Base-by-base conservation (phyloP, 2,113 vertebrate species). In the Diadophis punctatus region DNA sequence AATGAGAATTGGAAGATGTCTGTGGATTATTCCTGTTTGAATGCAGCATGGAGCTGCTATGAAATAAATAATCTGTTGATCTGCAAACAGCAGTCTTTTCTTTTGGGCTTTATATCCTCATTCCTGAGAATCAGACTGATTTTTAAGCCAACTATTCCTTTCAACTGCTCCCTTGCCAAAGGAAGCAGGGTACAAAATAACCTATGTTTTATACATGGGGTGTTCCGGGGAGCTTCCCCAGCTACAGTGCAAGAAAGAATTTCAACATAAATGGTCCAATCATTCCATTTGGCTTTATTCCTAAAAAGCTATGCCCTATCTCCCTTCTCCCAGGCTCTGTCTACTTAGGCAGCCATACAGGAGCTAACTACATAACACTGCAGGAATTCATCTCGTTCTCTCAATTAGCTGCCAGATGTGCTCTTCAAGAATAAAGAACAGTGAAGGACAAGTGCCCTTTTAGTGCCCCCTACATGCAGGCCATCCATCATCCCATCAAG, bases 401-500 rank as follows among this genome's bases (percentile, higher is more conserved):
- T 60, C n/a, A 27, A 48, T 20, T 60, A 30, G 53, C 85, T 93
- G 90, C 85, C 92, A 93, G 85, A 88, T 52, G 51, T 88, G 89
- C 90, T 25, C 90, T 88, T 49, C 30, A 53, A 34, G 90, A 92
- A 92, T 49, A 94, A 92, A 90, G 58, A 84, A 56, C 60, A 84
- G 23, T 12, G 52, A 86, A 68, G 85, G 84, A 90, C 88, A 92
- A 87, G 20, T 74, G 52, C 88, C 80, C 34, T 55, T 34, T 92
- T 49, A 56, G 91, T 90, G 91, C 87, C 91, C 93, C 51, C 56
- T 87, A 84, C 51, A 80, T 80, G 39, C 46, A 58, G 46, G 60
- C 91, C 88, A 92, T 92, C 88, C 93, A 94, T 90, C 88, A 90
- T 87, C 88, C 84, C 51, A 56, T 91, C 88, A 90, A 68, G 30